Percentiles rank a stretch among this genome's conserved stretches.
Evolutionary conservation across 2,113 vertebrate genomes (phyloP).

Genomic region (Rhinolophus sinicus): DNA sequence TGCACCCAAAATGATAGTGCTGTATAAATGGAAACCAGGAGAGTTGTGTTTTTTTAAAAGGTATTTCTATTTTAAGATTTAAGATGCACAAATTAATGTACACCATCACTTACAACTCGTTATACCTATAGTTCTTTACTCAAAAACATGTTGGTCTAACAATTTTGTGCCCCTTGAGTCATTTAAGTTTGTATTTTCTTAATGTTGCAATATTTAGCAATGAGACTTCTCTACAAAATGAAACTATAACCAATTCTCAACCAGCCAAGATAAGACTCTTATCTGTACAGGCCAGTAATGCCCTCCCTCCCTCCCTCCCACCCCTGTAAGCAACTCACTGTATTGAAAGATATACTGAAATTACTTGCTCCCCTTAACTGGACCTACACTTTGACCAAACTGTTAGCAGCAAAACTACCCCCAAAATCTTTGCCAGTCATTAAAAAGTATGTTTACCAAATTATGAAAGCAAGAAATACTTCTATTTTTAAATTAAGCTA

Average conservation of each 20-base stretch:
- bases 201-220: constrained; percentile 44
- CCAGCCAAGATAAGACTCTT: constrained; percentile 55
- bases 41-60: not conserved
- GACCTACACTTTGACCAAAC: not conserved
- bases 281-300: constrained; percentile 67
- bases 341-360: constrained; percentile 48
- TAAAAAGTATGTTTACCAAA: constrained; percentile 15
- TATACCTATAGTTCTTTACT: not conserved
- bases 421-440: not conserved
- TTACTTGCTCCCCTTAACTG: constrained; percentile 41
- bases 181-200: constrained; percentile 40
- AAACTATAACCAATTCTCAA: constrained; percentile 51
- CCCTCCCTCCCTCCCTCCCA: not conserved
- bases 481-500: not conserved
- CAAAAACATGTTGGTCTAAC: not conserved
- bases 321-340: constrained; percentile 37
- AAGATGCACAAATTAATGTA: not conserved
- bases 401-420: not conserved
- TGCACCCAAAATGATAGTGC: not conserved
- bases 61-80: not conserved
- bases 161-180: not conserved
- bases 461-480: constrained; percentile 14
- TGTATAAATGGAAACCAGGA: not conserved
- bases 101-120: constrained; percentile 4
- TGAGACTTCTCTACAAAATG: constrained; percentile 39